Evolutionary conservation across 2,113 vertebrate genomes (phyloP), one percentile per base, ranked within the genome.

Genomic region (Xenopus tropicalis): DNA sequence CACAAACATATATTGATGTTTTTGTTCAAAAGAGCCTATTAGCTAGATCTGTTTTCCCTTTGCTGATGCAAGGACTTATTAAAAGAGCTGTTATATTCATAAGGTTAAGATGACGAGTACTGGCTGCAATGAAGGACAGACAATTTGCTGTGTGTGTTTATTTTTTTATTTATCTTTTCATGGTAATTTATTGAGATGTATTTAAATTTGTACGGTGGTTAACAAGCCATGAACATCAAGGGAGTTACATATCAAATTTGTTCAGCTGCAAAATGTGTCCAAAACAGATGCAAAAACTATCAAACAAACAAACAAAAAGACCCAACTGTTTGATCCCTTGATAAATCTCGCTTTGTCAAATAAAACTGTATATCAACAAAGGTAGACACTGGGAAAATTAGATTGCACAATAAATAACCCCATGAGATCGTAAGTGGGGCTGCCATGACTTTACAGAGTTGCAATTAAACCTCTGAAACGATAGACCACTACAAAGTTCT

Each of bases 1-100:
- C 79, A 7, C 83, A 85, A 84, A 88, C 82, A 87, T 83, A 86
- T 84, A 84, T 80, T 83, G 83, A 81, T 82, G 78, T 83, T 85
- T 82, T 89, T 82, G 81, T 74, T 83, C 80, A 80, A 82, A 84
- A 80, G 81, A 83, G 84, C 65, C 75, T 79, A 83, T 84, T 78
- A 82, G 82, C 81, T 78, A 79, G 78, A 78, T 79, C 80, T 78
- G 74, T 80, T 82, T 85, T 82, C 77, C 77, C 80, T 80, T 79
- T 84, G 80, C 84, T 84, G 81, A 84, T 78, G 83, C 81, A 80
- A 77, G 79, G 82, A 77, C 78, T 81, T 79, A 75, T 75, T 75
- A 75, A 69, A 75, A 61, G 25, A 64, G 70, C 22, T 21, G 19
- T 56, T 58, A 74, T 42, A 77, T 79, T 71, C 51, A 77, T 67